Evolutionary conservation across 2,888 invertebrate species (phyloP).

Genomic region (Dendrolimus pini): DNA sequence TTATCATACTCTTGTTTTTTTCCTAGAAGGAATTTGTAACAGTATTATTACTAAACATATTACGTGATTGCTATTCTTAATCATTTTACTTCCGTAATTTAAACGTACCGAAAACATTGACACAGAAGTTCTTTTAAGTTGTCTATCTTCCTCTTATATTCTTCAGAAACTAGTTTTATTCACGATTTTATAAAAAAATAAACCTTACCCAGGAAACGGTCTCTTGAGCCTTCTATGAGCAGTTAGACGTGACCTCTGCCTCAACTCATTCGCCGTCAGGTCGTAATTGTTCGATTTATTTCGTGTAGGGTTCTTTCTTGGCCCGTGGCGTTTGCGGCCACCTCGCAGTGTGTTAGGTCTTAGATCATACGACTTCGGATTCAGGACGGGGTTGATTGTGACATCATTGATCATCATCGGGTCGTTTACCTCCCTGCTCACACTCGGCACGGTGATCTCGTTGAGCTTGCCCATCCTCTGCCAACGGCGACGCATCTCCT

Average conservation of each 20-base stretch:
- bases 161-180: too few species aligned
- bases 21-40: too few species aligned
- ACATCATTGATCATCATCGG: constrained; percentile 48
- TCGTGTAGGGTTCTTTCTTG: constrained; percentile 18
- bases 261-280: constrained; percentile 43
- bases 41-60: too few species aligned
- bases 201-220: constrained; percentile 63
- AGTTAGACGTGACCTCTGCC: constrained; percentile 40
- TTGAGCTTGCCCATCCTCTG: constrained; percentile 70
- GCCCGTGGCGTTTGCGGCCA: constrained; percentile 18
- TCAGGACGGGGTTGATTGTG: constrained; percentile 41
- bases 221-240: constrained; percentile 46
- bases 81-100: too few species aligned
- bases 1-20: too few species aligned
- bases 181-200: background rate
- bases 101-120: too few species aligned
- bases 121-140: too few species aligned
- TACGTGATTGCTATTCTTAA: too few species aligned
- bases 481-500: constrained; percentile 63
- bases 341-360: constrained; percentile 29
- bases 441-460: constrained; percentile 69
- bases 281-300: constrained; percentile 25
- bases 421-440: constrained; percentile 52
- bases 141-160: too few species aligned
- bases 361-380: constrained; percentile 57